Evolutionary conservation across 2,888 invertebrate species (phyloP), one percentile per base, ranked within the genome.

Genomic region (Scaptomyza reducta): DNA sequence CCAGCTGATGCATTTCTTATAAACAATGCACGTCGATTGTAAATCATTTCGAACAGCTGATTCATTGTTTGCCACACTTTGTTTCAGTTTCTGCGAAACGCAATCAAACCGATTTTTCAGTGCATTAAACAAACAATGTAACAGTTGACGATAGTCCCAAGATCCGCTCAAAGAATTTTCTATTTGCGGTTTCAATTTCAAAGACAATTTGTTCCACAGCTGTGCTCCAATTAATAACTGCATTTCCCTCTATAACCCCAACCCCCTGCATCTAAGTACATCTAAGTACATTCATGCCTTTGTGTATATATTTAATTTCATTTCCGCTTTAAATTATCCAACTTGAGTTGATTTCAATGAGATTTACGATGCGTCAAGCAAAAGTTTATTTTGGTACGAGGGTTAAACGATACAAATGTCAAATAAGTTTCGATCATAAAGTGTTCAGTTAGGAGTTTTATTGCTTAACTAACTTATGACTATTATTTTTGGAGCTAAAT

Each of bases 321-420:
- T 27, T 44, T 55, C 42, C 46, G 54, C 61, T 57, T 67, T 51
- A 53, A 72, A 56, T 73, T 49, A 10, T 29, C 47, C 41, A 41
- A 29, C 42, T 59, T 49, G 40, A 44, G 33, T 49, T 38, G 60
- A 53, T 57, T 45, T 54, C 54, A 54, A 18, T 29, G 2, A 14
- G 56, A 67, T 67, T 72, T 59, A 72, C 47, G 44, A 72, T 62
- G 44, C 22, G 54, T 44, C 54, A 60, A 55, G 6, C n/a, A 5
- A 4, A 27, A 27, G 16, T 38, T 31, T 11, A 42, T 40, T 22
- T 33, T 33, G 10, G 45, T 9, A 14, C 46, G 27, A 41, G 63
- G 60, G 40, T 25, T 31, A 31, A 31, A 10, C 31, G 10, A 31
- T 10, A 9, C 10, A 31, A 10, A 10, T 31, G 31, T 27, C 0